phyloP scores from a whole-genome alignment of 2,888 invertebrate genomes.

The Ernsta delagoae region DNA sequence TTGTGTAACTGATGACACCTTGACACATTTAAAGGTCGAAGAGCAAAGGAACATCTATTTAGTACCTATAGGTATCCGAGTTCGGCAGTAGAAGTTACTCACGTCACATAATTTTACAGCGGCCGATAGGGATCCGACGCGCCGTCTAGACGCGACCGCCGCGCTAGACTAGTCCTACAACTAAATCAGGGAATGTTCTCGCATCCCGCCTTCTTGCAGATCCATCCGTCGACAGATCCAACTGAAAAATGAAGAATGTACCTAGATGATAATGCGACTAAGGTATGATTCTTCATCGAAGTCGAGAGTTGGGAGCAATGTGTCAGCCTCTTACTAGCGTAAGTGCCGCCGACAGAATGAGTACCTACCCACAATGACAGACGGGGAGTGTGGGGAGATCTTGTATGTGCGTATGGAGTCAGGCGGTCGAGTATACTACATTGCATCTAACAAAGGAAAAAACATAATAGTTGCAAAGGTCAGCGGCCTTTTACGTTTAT shows the following conservation, averaged over 20 bases:
- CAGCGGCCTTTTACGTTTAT: slow-evolving; percentile 12
- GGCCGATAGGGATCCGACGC: slow-evolving; percentile 74
- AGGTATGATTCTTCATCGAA: slow-evolving; percentile 66
- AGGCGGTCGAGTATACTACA: slow-evolving; percentile 12
- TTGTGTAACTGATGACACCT: slow-evolving; percentile 20
- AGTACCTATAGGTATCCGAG: slow-evolving; percentile 54
- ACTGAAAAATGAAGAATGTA: slow-evolving; percentile 51
- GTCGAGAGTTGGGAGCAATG: slow-evolving; percentile 50
- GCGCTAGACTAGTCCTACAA: slow-evolving; percentile 71
- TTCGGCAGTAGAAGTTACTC: slow-evolving; percentile 53
- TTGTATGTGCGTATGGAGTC: slow-evolving; percentile 18
- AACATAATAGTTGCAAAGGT: slow-evolving; percentile 17
- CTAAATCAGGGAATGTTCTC: slow-evolving; percentile 52
- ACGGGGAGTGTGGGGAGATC: slow-evolving; percentile 24
- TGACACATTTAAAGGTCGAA: slow-evolving; percentile 29
- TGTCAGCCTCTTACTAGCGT: slow-evolving; percentile 50
- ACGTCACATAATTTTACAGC: slow-evolving; percentile 78
- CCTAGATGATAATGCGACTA: slow-evolving; percentile 53
- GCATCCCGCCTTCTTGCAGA: slow-evolving; percentile 50
- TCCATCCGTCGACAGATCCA: slow-evolving; percentile 65
- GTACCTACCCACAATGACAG: slow-evolving; percentile 11
- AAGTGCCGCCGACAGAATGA: slow-evolving; percentile 54
- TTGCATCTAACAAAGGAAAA: slow-evolving; percentile 15
- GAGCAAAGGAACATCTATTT: too few species aligned
- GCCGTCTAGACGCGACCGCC: slow-evolving; percentile 79